Base-by-base conservation (phyloP, 2,113 vertebrate genomes). In the Onychostruthus taczanowskii region DNA sequence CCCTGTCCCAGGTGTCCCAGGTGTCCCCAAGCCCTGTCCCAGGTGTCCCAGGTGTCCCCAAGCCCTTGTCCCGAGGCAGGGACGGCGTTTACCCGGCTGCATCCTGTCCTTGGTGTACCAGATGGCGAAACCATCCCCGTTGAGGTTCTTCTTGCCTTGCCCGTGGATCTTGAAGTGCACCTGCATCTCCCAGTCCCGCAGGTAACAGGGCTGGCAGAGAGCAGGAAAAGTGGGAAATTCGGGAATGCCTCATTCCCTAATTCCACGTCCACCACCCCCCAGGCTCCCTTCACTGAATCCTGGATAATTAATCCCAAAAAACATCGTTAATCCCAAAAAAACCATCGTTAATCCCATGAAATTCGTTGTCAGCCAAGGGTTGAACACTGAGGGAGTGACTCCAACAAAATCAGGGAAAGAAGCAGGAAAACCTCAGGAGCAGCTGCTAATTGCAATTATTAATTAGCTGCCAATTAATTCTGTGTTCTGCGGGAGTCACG, bases 101-200 rank as follows among this genome's bases (percentile, higher is more conserved):
- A 98, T 98, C 35, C 99, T 98, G 30, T 99, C 99, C 94, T 99
- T 99, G 7, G 99, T 99, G 97, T 99, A 99, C 99, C 99, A 99
- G 93, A 99, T 97, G 16, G 99, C 99, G 66, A 99, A 95, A 1
- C 99, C 99, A 0, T 99, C 99, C 0, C 99, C 99, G 0, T 99
- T 99, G 64, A 99, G 98, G 93, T 99, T 99, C 94, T 99, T 99
- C 98, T 99, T 99, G 50, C 99, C 99, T 63, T 99, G 98, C 11
- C 99, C 99, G 0, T 99, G 99, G 94, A 99, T 98, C 97, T 98
- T 99, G 95, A 99, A 99, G 94, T 99, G 99, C 33, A 99, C 99
- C 94, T 99, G 99, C 96, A 99, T 97, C 96, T 99, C 99, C 99
- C 99, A 99, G 87, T 99, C 99, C 30, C 98, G 98, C 82, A 99